Percentiles rank a stretch among this genome's conserved stretches.
phyloP scores from a whole-genome alignment of 2,888 invertebrate species.

The Mythimna lalbum region DNA sequence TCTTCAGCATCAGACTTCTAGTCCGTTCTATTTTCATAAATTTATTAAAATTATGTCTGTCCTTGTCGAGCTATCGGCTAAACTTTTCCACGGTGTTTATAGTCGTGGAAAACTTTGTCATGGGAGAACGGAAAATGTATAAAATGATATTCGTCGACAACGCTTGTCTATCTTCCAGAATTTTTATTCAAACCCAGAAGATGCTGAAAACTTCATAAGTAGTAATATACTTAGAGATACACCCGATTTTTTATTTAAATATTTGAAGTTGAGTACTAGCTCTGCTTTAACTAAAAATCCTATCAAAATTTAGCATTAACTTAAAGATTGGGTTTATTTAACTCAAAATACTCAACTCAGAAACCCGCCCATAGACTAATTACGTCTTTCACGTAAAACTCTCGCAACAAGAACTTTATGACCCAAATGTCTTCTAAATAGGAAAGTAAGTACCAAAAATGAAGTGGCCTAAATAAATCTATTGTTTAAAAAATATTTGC shows the following conservation, averaged over 20 bases:
- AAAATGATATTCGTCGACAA: not conserved
- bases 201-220: not conserved
- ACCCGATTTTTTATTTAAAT: too few species aligned
- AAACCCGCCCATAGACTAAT: not conserved
- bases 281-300: too few species aligned
- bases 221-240: too few species aligned
- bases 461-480: not conserved
- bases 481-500: not conserved
- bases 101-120: conserved; percentile 24
- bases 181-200: not conserved
- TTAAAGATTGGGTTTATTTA: too few species aligned
- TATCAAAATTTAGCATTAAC: too few species aligned
- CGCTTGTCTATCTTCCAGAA: not conserved
- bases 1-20: not conserved
- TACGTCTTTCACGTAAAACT: not conserved
- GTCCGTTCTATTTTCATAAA: not conserved
- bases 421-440: not conserved
- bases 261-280: too few species aligned
- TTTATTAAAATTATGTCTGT: conserved; percentile 21
- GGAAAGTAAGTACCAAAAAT: not conserved
- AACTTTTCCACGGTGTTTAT: conserved; percentile 25
- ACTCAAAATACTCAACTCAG: too few species aligned
- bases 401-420: not conserved
- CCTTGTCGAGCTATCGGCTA: not conserved
- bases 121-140: not conserved